Base-by-base conservation (phyloP, 2,797 vertebrate genomes). In the Oophaga sylvatica region DNA sequence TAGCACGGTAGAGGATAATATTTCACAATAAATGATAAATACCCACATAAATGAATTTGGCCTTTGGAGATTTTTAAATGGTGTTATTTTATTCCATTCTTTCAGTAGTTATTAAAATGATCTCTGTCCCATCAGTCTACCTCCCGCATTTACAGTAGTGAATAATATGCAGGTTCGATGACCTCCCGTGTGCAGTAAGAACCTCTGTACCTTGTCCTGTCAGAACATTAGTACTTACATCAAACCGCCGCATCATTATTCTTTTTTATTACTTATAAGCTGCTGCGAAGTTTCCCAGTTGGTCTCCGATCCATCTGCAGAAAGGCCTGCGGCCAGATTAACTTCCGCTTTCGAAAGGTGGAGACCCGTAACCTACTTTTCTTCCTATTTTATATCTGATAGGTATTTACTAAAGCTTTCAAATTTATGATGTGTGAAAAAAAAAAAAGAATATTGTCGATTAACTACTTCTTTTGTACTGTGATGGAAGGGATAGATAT, bases 181-280 rank as follows among this genome's bases (percentile, higher is more conserved):
- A 87, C 45, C 83, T 63, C 20, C 63, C 68, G 31, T 67, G 86
- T 56, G 71, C 35, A 45, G 57, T 11, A 73, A 75, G 80, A 68
- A 77, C 45, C 60, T 59, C 26, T 87, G 60, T 78, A 78, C 73
- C 31, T 83, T 70, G 81, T 76, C 76, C 83, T 60, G 76, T 67
- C 87, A 88, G 87, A 53, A 31, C 82, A 56, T 88, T 48, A 76
- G 59, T 41, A 63, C 83, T 84, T 62, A 84, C 31, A 84, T 84
- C 83, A 80, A 80, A 80, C 76, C 41, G 56, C 77, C 45, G 16
- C 62, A 76, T 77, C 83, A 76, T 88, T 81, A 76, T 67, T 88
- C 59, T 76, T 75, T 75, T 80, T 88, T 88, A 82, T 86, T 77
- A 81, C 84, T 82, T 82, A 45, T 45, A 53, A 68, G 78, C 68